A percentile compares a stretch with the other conserved stretches of the same genome.
Evolutionary conservation across 2,888 invertebrate species (phyloP).

Genomic region (Esperia sulphurella): DNA sequence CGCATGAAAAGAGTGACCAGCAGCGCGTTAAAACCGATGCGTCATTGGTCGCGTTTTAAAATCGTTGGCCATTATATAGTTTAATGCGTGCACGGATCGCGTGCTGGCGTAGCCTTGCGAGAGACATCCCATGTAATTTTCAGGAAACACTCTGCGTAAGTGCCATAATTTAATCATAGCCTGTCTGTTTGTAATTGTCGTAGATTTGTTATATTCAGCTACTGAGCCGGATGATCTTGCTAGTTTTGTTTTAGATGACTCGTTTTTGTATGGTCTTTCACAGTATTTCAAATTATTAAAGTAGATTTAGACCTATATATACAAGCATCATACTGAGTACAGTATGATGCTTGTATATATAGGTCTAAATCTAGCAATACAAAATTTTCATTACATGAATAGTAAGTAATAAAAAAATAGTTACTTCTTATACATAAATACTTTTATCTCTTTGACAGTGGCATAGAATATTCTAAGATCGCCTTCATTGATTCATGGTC

Average conservation of each 20-base stretch:
- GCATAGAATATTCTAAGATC: too few relatives aligned
- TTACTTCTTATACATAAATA: too few relatives aligned
- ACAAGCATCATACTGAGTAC: too few relatives aligned
- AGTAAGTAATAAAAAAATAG: too few relatives aligned
- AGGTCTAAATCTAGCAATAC: too few relatives aligned
- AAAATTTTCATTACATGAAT: too few relatives aligned
- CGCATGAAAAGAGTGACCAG: slow-evolving; percentile 51
- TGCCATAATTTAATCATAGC: slow-evolving; percentile 78
- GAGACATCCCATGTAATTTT: slow-evolving; percentile 76
- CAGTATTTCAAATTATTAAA: background rate
- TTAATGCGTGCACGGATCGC: slow-evolving; percentile 73
- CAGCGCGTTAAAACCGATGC: slow-evolving; percentile 69
- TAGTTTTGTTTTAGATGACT: slow-evolving; percentile 40
- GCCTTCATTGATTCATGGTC: too few relatives aligned
- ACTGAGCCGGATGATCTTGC: slow-evolving; percentile 48
- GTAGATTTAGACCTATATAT: too few relatives aligned
- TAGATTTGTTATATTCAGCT: slow-evolving; percentile 64
- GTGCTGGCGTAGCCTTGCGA: slow-evolving; percentile 70
- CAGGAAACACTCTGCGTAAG: slow-evolving; percentile 74
- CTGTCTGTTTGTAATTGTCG: slow-evolving; percentile 70
- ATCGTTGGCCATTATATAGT: slow-evolving; percentile 49
- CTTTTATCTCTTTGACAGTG: too few relatives aligned
- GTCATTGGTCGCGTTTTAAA: slow-evolving; percentile 71
- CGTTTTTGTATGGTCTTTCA: slow-evolving; percentile 24
- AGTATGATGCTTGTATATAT: too few relatives aligned